A percentile compares a stretch with the other conserved stretches of the same genome.
phyloP scores from a whole-genome alignment of 1,140 invertebrate species.

The Amyelois transitella region DNA sequence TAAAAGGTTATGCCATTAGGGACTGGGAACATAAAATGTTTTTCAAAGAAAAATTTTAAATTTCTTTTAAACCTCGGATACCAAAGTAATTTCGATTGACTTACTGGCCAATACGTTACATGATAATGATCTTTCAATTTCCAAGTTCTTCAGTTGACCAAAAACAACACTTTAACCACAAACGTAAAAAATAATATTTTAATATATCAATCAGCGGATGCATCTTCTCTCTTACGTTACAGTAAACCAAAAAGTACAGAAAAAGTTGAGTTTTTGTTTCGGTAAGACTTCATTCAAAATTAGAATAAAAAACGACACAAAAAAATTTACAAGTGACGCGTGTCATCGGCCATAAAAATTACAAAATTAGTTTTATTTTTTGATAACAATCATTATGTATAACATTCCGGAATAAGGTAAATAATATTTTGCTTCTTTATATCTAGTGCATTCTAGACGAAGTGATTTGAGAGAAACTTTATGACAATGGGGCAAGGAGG shows the following conservation, averaged over 20 bases:
- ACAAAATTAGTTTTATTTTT: slow-evolving; percentile 59
- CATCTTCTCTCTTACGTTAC: too few relatives aligned
- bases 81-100: neutral
- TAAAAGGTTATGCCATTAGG: neutral
- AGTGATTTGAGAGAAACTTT: neutral
- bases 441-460: neutral
- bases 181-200: too few relatives aligned
- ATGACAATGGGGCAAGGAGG: neutral
- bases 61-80: neutral
- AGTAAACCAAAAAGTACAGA: too few relatives aligned
- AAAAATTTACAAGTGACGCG: slow-evolving; percentile 40
- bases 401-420: slow-evolving; percentile 54
- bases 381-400: slow-evolving; percentile 58
- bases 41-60: neutral
- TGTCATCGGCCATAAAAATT: slow-evolving; percentile 51
- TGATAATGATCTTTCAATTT: slow-evolving; percentile 6
- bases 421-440: neutral
- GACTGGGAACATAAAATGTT: neutral
- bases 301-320: slow-evolving; percentile 14
- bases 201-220: too few relatives aligned
- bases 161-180: too few relatives aligned
- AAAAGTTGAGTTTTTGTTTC: neutral
- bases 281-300: slow-evolving; percentile 2
- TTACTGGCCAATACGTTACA: neutral
- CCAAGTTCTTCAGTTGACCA: too few relatives aligned